Percentiles rank a stretch among this genome's conserved stretches.
phyloP scores from a whole-genome alignment of 2,113 vertebrate genomes.

The Apus apus region DNA sequence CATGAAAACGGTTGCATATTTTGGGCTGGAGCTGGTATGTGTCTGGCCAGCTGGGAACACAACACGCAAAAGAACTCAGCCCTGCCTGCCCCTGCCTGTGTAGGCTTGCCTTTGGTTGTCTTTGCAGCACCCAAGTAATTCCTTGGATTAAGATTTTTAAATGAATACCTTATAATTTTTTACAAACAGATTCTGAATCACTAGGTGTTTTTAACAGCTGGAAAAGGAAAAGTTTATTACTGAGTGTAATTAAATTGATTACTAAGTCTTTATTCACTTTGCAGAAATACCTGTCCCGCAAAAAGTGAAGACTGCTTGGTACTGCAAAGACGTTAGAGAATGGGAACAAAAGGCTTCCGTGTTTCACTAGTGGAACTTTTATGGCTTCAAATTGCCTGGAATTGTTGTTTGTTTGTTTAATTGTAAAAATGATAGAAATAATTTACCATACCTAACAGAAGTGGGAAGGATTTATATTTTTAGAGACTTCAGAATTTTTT shows the following conservation, averaged over 20 bases:
- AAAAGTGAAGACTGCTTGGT: not conserved
- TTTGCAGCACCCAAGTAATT: not conserved
- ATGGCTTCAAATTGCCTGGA: not conserved
- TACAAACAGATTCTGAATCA: constrained; percentile 4
- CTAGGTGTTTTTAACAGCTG: constrained; percentile 12
- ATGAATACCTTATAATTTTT: not conserved
- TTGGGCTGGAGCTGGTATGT: constrained; percentile 27
- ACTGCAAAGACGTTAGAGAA: not conserved
- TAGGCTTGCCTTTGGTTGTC: constrained; percentile 10
- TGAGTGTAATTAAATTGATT: constrained; percentile 11
- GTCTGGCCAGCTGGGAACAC: constrained; percentile 15
- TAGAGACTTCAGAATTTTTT: not conserved
- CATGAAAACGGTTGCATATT: not conserved
- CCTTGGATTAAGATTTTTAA: constrained; percentile 10
- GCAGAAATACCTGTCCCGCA: not conserved
- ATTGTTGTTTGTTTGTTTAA: not conserved
- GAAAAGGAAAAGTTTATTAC: not conserved
- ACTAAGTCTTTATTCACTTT: not conserved
- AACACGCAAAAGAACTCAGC: not conserved
- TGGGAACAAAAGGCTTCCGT: not conserved
- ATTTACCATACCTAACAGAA: not conserved
- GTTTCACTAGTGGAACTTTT: not conserved
- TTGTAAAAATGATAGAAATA: not conserved
- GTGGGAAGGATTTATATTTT: not conserved
- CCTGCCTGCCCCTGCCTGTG: constrained; percentile 2